Conservation (phyloP, 2,888 invertebrate genomes). For the Cataglyphis cursor region DNA sequence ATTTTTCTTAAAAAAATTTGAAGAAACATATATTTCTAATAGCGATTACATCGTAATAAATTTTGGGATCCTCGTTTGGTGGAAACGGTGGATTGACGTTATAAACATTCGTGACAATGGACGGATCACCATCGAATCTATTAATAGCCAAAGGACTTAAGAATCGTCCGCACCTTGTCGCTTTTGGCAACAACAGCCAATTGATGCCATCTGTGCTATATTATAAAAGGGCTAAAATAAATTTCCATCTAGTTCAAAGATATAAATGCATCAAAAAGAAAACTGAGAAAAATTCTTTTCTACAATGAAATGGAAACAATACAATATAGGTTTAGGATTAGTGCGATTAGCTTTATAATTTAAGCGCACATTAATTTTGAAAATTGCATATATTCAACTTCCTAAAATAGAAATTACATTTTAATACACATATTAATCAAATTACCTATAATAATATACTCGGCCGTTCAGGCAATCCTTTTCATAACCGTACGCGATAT, state of each 20-base stretch:
- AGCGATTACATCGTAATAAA: slow-evolving; percentile 66
- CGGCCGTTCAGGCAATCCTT: slow-evolving; percentile 91
- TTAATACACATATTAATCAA: not conserved
- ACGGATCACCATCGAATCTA: slow-evolving; percentile 87
- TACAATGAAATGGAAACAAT: not conserved
- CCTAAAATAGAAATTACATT: not conserved
- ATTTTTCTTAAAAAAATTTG: not conserved
- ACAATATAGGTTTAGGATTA: not conserved
- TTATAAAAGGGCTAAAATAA: not conserved
- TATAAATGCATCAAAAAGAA: not conserved
- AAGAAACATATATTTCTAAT: not conserved
- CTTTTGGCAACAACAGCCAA: slow-evolving; percentile 90
- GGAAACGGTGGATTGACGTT: slow-evolving; percentile 87
- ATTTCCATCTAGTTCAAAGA: not conserved
- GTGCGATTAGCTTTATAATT: not conserved
- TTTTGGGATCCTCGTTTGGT: slow-evolving; percentile 75
- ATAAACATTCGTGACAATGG: slow-evolving; percentile 78
- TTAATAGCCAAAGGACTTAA: slow-evolving; percentile 87
- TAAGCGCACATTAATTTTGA: not conserved
- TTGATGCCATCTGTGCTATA: slow-evolving; percentile 89
- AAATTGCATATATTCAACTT: not conserved
- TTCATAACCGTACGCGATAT: slow-evolving; percentile 93
- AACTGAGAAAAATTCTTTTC: not conserved
- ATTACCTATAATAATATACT: slow-evolving; percentile 92
- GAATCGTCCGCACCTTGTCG: slow-evolving; percentile 85